Evolutionary conservation across 1,140 invertebrate species (phyloP), one percentile per base, ranked within the genome.

Genomic region (Carposina sasakii): DNA sequence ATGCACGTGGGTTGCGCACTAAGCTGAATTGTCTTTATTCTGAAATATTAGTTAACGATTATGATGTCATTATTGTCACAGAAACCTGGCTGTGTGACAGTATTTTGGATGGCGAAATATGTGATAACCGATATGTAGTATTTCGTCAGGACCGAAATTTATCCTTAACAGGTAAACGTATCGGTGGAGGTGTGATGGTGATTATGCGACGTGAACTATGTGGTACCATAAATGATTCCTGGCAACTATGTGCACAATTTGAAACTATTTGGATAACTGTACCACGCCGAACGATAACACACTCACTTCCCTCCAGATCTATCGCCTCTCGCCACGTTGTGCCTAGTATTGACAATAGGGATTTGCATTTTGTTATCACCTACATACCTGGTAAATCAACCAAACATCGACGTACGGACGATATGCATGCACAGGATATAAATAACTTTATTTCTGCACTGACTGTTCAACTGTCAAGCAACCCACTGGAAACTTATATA

Each of bases 61-160:
- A 43, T 17, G 40, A 43, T 28, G 17, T 43, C 17, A 28, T 43
- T 10, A 2, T 26, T 3, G 4, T 43, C 1, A 28, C 23, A 20
- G 24, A 44, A 30, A 44, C 41, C 0, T 44, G 41, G 41, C n/a
- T 44, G 10, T 20, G 19, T 17, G 28, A 44, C 3, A 17, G 17
- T 1, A 30, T 44, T 30, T 30, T 28, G 17, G 13, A 30, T 30
- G 10, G 24, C 3, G 41, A 44, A 31, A 30, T 44, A 6, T 44
- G 24, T 44, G 24, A 44, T 10, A 19, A 28, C 16, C 24, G 24
- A 1, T 44, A 44, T 30, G 6, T 22, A 2, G 41, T 44, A 1
- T 44, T 30, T 17, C 10, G 41, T 1, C n/a, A 28, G 3, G 41
- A 44, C n/a, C 16, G 41, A 3, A 13, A 19, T 10, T 30, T 30